Conservation (phyloP, 30 jellyfish, hydroid and myxozoan species). For the Mastigias papua region DNA sequence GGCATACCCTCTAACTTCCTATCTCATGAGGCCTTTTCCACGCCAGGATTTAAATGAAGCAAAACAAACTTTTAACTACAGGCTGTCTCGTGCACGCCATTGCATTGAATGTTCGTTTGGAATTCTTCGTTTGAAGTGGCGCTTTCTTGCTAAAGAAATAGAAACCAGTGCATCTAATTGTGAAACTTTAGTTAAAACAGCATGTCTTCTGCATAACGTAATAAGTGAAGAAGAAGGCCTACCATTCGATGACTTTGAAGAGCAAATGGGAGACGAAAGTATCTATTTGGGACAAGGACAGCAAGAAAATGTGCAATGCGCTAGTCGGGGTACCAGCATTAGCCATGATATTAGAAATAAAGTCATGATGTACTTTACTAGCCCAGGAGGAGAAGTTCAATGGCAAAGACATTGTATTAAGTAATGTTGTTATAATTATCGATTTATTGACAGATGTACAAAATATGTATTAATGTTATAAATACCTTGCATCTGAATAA, state of each 20-base stretch:
- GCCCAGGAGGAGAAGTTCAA: constrained; percentile 21
- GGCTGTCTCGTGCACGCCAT: constrained; percentile 19
- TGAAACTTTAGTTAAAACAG: not conserved
- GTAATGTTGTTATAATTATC: too few relatives aligned
- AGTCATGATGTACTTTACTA: constrained; percentile 8
- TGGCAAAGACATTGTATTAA: constrained; percentile 1
- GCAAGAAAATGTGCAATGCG: not conserved
- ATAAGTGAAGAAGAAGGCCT: constrained; percentile 25
- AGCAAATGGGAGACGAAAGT: not conserved
- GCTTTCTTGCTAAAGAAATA: not conserved
- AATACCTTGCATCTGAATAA: constrained; percentile 11
- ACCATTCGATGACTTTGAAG: not conserved
- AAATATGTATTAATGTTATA: not conserved
- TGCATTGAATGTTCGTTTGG: constrained; percentile 18
- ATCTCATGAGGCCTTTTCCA: too few relatives aligned
- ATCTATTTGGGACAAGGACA: too few relatives aligned
- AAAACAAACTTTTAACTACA: constrained; percentile 17
- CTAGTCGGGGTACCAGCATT: constrained; percentile 3
- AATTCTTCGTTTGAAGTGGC: not conserved
- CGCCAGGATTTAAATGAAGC: not conserved
- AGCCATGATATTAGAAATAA: too few relatives aligned
- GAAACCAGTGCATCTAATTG: not conserved
- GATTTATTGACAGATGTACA: not conserved
- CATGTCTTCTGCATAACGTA: too few relatives aligned
- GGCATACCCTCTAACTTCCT: too few relatives aligned